phyloP scores from a whole-genome alignment of 1,140 invertebrate genomes.

The Bombus consobrinus region DNA sequence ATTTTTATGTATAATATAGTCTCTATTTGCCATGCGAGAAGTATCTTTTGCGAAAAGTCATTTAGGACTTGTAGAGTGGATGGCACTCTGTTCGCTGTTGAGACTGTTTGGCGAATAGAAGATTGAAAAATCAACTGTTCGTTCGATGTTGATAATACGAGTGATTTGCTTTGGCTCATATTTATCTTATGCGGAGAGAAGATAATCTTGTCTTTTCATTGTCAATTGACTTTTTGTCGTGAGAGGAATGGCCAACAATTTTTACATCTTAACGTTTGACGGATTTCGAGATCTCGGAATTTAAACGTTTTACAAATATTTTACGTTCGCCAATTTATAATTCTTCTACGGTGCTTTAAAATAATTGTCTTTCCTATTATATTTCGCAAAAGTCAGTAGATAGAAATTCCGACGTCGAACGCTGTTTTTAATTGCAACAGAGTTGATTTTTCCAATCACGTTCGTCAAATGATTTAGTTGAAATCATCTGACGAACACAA shows the following conservation, averaged over 20 bases:
- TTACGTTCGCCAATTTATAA: too few relatives aligned
- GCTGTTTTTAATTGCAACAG: background rate
- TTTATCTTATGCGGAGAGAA: too few relatives aligned
- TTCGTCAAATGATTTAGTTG: background rate
- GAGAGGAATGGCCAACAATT: background rate
- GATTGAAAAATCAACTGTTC: background rate
- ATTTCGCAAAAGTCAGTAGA: too few relatives aligned
- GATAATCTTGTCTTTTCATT: background rate
- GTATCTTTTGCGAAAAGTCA: background rate
- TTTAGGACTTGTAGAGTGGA: background rate
- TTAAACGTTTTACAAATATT: too few relatives aligned
- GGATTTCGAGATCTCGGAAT: too few relatives aligned
- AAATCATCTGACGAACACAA: too few relatives aligned
- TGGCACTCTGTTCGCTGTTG: background rate
- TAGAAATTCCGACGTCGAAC: background rate
- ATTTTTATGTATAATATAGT: background rate
- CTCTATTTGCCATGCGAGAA: background rate
- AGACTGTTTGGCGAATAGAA: too few relatives aligned
- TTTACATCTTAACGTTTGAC: background rate
- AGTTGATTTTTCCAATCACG: background rate
- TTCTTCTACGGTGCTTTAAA: too few relatives aligned
- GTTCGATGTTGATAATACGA: background rate
- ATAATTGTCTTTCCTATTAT: too few relatives aligned
- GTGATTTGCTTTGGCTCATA: background rate
- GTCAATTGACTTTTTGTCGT: background rate